These are phyloP conservation scores for Adela reaumurella DNA, from an alignment of 2,888 invertebrate genomes.

Conservation along the genomic window DNA sequence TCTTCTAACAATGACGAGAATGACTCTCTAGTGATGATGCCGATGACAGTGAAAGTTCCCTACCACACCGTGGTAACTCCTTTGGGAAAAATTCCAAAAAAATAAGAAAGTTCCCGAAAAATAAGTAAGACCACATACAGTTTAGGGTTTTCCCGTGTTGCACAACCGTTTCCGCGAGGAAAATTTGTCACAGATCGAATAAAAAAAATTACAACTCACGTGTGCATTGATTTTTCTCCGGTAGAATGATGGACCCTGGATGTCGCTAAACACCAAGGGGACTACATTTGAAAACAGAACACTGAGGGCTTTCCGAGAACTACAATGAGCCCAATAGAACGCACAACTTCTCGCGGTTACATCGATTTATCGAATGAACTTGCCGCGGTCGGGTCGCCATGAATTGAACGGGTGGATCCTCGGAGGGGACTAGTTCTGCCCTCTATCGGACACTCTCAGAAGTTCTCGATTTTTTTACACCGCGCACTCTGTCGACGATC, in stretches of 20 bases:
- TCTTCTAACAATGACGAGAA: too few species aligned
- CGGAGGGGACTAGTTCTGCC: background rate
- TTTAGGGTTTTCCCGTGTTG: background rate
- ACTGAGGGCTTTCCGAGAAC: constrained; percentile 46
- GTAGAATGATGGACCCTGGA: constrained; percentile 31
- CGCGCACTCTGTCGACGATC: too few species aligned
- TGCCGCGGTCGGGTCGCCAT: too few species aligned
- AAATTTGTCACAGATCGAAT: background rate
- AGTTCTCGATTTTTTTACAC: too few species aligned
- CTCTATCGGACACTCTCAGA: too few species aligned
- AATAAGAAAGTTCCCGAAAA: too few species aligned
- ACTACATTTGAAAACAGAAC: constrained; percentile 56
- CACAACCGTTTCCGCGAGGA: background rate
- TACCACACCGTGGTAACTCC: too few species aligned
- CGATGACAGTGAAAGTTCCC: too few species aligned
- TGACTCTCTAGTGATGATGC: too few species aligned
- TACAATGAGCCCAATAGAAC: constrained; percentile 48
- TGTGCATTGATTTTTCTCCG: constrained; percentile 50
- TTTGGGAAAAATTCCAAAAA: too few species aligned
- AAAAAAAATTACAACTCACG: constrained; percentile 27
- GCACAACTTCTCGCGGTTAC: constrained; percentile 47
- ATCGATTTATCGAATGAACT: too few species aligned
- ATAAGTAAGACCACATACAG: background rate
- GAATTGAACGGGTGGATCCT: constrained; percentile 28
- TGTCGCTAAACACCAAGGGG: constrained; percentile 30